Percentiles rank a stretch among this genome's conserved stretches.
Conservation (phyloP, 2,797 vertebrate species). For the Mus caroli region DNA sequence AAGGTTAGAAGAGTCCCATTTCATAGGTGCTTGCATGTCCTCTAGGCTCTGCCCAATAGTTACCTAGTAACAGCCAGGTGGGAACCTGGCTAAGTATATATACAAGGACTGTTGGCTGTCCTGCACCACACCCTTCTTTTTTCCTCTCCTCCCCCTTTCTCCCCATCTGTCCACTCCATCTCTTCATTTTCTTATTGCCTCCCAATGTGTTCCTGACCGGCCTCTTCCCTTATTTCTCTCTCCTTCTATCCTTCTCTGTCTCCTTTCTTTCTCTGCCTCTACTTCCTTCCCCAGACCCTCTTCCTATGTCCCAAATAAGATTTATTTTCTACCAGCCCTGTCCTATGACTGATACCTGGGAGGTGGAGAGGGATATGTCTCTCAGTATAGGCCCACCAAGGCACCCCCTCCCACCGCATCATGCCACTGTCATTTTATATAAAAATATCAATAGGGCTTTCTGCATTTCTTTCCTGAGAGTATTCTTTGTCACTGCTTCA, state of each 20-base stretch:
- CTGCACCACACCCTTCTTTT: too few species aligned
- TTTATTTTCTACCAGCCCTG: neutral
- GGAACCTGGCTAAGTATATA: neutral
- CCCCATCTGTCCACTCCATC: too few species aligned
- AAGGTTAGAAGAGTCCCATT: constrained; percentile 41
- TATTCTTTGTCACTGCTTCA: neutral
- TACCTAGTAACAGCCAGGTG: neutral
- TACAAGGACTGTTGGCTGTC: neutral
- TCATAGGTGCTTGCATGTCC: neutral
- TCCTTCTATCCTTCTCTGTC: neutral
- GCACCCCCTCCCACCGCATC: too few species aligned
- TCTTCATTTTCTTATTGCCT: too few species aligned
- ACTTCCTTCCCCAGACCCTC: neutral
- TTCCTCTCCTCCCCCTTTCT: too few species aligned
- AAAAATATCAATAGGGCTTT: neutral
- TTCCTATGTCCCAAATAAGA: neutral
- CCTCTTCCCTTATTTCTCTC: neutral
- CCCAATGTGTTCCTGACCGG: too few species aligned
- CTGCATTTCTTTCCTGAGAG: neutral
- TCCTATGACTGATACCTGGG: neutral
- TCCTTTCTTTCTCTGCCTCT: neutral
- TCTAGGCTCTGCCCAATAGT: neutral
- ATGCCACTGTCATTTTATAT: neutral
- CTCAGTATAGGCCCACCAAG: neutral
- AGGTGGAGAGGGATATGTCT: neutral